Evolutionary conservation across 2,888 invertebrate species (phyloP).

Genomic region (Nowickia ferox): DNA sequence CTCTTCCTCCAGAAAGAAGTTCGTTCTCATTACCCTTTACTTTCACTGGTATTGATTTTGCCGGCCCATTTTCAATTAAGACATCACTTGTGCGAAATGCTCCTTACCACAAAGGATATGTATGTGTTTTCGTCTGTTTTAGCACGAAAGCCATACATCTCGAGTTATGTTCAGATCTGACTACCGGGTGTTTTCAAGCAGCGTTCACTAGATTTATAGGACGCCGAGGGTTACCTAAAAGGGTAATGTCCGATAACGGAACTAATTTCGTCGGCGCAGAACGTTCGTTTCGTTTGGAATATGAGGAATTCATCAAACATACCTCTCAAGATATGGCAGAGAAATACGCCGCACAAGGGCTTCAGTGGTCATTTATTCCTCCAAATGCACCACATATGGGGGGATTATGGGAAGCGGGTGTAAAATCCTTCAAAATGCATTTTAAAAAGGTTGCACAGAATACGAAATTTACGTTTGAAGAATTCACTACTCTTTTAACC

Average conservation of each 20-base stretch:
- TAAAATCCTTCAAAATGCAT: constrained; percentile 23
- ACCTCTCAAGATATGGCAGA: neutral
- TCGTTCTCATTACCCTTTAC: neutral
- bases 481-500: constrained; percentile 14
- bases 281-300: neutral
- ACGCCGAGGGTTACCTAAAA: neutral
- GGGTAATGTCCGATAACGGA: no score
- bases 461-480: neutral
- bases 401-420: constrained; percentile 55
- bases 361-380: neutral
- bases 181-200: neutral
- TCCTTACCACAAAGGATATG: no score
- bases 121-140: no score
- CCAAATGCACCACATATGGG: constrained; percentile 57
- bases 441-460: neutral
- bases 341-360: neutral
- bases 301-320: no score
- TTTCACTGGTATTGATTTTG: neutral
- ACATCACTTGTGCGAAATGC: neutral
- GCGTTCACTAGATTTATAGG: neutral
- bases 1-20: no score
- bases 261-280: neutral
- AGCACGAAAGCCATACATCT: neutral
- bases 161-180: neutral
- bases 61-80: neutral